Evolutionary conservation across 2,113 vertebrate species (phyloP).

Genomic region (Eolophus roseicapilla): DNA sequence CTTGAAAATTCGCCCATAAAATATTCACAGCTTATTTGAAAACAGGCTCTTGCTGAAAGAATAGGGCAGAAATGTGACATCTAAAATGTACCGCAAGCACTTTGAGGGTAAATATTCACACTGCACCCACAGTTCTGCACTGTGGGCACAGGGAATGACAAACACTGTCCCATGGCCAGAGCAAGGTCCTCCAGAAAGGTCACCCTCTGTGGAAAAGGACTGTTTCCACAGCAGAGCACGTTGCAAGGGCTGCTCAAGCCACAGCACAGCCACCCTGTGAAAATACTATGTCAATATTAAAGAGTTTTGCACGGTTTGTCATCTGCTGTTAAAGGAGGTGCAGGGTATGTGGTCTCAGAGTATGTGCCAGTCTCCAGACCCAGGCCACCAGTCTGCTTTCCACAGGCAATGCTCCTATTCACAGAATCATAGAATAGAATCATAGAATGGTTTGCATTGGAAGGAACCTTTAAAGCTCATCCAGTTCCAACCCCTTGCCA

Average conservation of each 20-base stretch:
- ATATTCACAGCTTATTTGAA: not conserved
- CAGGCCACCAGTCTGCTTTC: not conserved
- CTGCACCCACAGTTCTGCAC: not conserved
- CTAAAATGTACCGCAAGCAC: not conserved
- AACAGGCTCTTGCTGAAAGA: not conserved
- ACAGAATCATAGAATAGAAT: not conserved
- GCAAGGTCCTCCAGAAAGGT: not conserved
- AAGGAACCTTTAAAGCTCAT: not conserved
- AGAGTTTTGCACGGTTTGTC: not conserved
- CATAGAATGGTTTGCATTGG: not conserved
- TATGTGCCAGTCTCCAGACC: fast-evolving
- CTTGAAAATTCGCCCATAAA: not conserved
- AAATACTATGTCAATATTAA: fast-evolving
- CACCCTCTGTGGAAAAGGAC: not conserved
- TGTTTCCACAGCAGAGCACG: not conserved
- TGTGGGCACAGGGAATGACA: fast-evolving
- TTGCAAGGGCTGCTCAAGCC: not conserved
- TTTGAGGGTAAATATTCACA: not conserved
- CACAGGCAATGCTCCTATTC: fast-evolving
- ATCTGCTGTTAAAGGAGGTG: not conserved
- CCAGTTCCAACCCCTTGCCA: not conserved
- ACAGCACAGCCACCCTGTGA: not conserved
- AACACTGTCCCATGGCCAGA: not conserved
- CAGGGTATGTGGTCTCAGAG: not conserved
- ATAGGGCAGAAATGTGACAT: not conserved